Base-by-base conservation (phyloP, 2,888 invertebrate species). In the Scrobipalpa costella region DNA sequence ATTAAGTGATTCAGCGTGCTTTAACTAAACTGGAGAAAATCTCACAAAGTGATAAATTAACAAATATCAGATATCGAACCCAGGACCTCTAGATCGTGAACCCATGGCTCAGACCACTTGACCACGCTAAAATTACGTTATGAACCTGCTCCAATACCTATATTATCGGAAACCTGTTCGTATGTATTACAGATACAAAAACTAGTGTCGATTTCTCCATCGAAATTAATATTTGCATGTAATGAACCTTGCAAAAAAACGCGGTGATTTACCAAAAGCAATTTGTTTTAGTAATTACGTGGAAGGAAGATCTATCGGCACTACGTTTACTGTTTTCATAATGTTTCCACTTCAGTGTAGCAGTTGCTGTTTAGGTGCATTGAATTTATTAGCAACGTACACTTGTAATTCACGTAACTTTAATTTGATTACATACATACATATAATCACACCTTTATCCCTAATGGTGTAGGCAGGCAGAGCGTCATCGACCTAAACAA, bases 251-350 rank as follows among this genome's bases (percentile, higher is more conserved):
- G 57, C 57, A 63, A 64, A 62, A n/a, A 62, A 64, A 59, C 19
- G 34, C 19, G 27, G 62, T 65, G 7, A 40, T 57, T 64, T 58
- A 57, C 63, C 36, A 62, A 65, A 68, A 64, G 64, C 58, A 40
- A 67, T 64, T 65, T 64, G 66, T 68, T 62, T 63, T 66, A 65
- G 64, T 71, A 78, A 76, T 75, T 69, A 69, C 63, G 65, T 71
- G 76, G 74, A 74, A 74, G 77, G 74, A 78, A 75, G 71, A 71
- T 67, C 71, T 63, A 74, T 79, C 74, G 71, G 64, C 70, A 70
- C 69, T 71, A 76, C 70, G 73, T 72, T 70, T 67, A 66, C 50
- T 70, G 72, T 66, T 73, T 72, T 69, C 71, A 71, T 74, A 74
- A 69, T 69, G 62, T 72, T 76, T 73, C 69, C 70, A 69, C 74